Base-by-base conservation (phyloP, 2,888 invertebrate genomes). In the Ennomos quercinarius region DNA sequence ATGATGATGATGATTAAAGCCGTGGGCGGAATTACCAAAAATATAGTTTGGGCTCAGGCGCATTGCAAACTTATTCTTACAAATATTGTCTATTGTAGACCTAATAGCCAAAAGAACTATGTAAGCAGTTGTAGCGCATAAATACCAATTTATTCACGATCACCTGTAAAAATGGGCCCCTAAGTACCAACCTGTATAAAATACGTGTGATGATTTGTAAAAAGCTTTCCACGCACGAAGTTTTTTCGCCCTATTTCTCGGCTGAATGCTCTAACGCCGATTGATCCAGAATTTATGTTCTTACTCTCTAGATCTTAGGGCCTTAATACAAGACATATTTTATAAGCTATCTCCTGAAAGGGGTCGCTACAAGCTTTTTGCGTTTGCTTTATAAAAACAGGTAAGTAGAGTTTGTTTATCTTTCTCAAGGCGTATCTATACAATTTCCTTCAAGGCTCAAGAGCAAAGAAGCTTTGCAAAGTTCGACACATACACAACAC, bases 201-300 rank as follows among this genome's bases (percentile, higher is more conserved):
- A 49, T 57, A 59, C 58, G 53, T 59, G 58, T 59, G 53, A 49
- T 49, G 58, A 53, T 59, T 59, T 40, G 53, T 53, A 59, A 59
- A 48, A 59, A 53, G 53, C 58, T 53, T 53, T 48, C 44, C 13
- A 13, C 46, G 41, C 35, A 36, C 35, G 43, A 53, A 52, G 48
- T 49, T 46, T 36, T 40, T 13, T 39, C 42, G 51, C 47, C 44
- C 51, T 59, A 59, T 59, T 59, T 59, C 37, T 48, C 58, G 58
- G 46, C 47, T 53, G 52, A 58, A 52, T 53, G 58, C 58, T 59
- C 53, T 37, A 53, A 53, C 53, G 53, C 49, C 53, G 53, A 59
- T 53, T 59, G 58, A 59, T 53, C 43, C 53, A 0, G 40, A 59
- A 59, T 59, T 48, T 59, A 59, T 59, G 58, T 59, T 39, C 38